Percentiles rank a stretch among this genome's conserved stretches.
Evolutionary conservation across 2,888 invertebrate genomes (phyloP).

Genomic region (Clivina fossor): DNA sequence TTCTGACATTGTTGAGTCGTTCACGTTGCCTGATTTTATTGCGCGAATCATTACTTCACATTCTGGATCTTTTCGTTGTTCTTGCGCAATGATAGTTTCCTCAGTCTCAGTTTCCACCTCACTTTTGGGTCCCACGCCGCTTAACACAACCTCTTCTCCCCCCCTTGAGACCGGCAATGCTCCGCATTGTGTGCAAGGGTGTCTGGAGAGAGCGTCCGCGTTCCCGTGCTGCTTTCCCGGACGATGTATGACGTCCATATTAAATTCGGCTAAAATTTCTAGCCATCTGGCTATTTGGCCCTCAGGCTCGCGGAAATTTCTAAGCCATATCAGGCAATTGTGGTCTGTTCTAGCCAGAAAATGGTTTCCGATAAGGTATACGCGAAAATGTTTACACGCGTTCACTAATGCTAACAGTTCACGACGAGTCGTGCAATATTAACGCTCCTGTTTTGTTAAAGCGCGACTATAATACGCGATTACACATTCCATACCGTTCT

Average conservation of each 20-base stretch:
- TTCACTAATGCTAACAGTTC: constrained; percentile 16
- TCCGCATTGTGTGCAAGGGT: constrained; percentile 14
- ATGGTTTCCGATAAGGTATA: background rate
- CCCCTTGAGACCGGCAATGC: no score
- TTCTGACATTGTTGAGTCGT: no score
- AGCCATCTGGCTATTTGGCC: constrained; percentile 19
- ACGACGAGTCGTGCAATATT: constrained; percentile 18
- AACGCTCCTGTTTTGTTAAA: constrained; percentile 7
- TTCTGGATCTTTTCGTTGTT: background rate
- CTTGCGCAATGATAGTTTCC: background rate
- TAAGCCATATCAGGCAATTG: constrained; percentile 10
- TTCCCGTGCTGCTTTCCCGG: constrained; percentile 8
- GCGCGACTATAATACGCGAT: constrained; percentile 15
- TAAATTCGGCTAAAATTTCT: constrained; percentile 13
- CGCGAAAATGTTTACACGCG: constrained; percentile 3
- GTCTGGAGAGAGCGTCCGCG: constrained; percentile 3
- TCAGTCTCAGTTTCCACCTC: no score
- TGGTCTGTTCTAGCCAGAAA: constrained; percentile 13
- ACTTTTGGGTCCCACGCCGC: no score
- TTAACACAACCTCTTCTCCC: no score
- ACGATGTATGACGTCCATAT: constrained; percentile 12
- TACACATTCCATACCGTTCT: constrained; percentile 14
- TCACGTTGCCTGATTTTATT: background rate
- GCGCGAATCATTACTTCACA: background rate
- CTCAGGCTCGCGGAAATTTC: constrained; percentile 14